These are phyloP conservation scores for Liparis tanakae DNA, from an alignment of 2,797 vertebrate genomes.

Conservation along the genomic window DNA sequence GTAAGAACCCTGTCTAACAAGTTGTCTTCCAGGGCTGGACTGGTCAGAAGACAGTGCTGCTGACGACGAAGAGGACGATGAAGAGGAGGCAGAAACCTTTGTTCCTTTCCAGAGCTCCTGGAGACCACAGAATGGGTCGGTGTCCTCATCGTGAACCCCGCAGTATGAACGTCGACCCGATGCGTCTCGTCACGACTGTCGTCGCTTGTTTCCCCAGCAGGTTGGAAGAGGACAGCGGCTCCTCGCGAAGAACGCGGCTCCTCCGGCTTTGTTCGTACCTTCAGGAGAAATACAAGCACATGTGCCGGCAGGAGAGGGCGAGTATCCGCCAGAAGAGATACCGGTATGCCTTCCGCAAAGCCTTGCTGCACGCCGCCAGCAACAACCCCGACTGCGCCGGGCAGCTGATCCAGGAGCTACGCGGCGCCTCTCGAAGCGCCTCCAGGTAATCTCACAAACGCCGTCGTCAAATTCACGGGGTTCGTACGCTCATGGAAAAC, in stretches of 20 bases:
- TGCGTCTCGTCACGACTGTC: neutral
- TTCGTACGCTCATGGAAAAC: too few species aligned
- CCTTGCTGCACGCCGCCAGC: slow-evolving; percentile 94
- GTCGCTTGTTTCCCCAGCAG: slow-evolving; percentile 68
- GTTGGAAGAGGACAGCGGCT: slow-evolving; percentile 83
- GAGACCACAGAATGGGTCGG: slow-evolving; percentile 87
- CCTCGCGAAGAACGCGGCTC: slow-evolving; percentile 91
- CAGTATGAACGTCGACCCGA: neutral
- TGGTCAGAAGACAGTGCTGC: slow-evolving; percentile 98
- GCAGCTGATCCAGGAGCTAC: slow-evolving; percentile 90
- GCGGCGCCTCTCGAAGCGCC: slow-evolving; percentile 79
- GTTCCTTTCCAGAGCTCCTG: slow-evolving; percentile 88
- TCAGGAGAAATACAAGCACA: slow-evolving; percentile 98
- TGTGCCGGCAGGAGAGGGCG: slow-evolving; percentile 96
- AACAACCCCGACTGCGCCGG: slow-evolving; percentile 91
- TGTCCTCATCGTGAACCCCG: slow-evolving; percentile 7
- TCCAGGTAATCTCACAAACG: slow-evolving; percentile 79
- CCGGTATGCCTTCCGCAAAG: slow-evolving; percentile 93
- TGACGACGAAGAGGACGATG: slow-evolving; percentile 72
- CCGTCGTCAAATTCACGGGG: too few species aligned
- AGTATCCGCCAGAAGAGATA: slow-evolving; percentile 94
- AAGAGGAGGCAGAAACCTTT: slow-evolving; percentile 87
- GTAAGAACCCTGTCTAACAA: too few species aligned
- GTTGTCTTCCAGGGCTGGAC: slow-evolving; percentile 89
- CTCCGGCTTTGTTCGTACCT: slow-evolving; percentile 97